These are phyloP conservation scores for Aythya baeri DNA, from an alignment of 2,113 vertebrate species.

Conservation along the genomic window DNA sequence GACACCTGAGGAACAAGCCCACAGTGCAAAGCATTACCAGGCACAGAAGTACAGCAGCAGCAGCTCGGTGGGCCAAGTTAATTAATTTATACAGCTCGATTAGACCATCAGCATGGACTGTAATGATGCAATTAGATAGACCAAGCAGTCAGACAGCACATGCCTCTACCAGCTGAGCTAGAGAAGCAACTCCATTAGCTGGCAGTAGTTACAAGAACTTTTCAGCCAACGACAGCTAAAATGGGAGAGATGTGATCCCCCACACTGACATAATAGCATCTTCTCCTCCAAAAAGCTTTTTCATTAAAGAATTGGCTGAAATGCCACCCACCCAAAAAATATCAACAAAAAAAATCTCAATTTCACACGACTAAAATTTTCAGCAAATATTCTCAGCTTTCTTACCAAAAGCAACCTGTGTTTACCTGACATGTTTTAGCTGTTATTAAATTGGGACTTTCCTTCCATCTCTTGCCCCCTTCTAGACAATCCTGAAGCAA, in stretches of 20 bases:
- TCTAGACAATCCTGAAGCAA: not conserved
- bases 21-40: not conserved
- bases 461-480: not conserved
- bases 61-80: not conserved
- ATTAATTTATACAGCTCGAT: not conserved
- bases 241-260: not conserved
- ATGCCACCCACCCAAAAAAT: not conserved
- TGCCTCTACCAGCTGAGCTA: not conserved
- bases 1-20: not conserved
- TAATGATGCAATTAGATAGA: not conserved
- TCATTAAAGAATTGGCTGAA: not conserved
- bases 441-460: not conserved
- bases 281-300: not conserved
- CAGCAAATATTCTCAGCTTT: not conserved
- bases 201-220: not conserved
- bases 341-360: not conserved
- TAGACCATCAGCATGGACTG: not conserved
- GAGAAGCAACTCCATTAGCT: not conserved
- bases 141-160: not conserved
- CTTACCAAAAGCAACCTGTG: not conserved
- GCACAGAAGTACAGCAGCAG: not conserved
- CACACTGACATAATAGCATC: rapidly evolving
- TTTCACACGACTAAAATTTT: not conserved
- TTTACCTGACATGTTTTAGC: not conserved
- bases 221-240: not conserved